phyloP scores from a whole-genome alignment of 2,888 invertebrate genomes.

The Cerastoderma edule region DNA sequence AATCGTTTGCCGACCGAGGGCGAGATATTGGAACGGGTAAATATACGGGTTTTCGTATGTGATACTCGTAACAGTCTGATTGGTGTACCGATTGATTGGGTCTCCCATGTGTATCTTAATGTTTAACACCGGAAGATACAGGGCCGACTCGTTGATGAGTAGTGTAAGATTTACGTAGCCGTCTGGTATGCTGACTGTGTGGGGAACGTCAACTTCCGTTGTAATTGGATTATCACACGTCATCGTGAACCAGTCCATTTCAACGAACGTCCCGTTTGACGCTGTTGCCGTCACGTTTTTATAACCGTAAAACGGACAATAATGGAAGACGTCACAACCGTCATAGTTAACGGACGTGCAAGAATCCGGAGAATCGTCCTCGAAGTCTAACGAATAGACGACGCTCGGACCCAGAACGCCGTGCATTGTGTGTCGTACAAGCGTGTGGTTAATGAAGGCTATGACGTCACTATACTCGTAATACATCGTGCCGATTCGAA shows the following conservation, averaged over 20 bases:
- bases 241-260: slow-evolving; percentile 47
- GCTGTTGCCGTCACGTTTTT: slow-evolving; percentile 36
- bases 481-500: slow-evolving; percentile 52
- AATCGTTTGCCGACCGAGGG: slow-evolving; percentile 54
- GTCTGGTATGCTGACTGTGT: slow-evolving; percentile 46
- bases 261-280: slow-evolving; percentile 50
- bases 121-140: slow-evolving; percentile 41
- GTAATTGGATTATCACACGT: slow-evolving; percentile 59
- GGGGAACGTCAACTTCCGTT: slow-evolving; percentile 32
- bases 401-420: slow-evolving; percentile 42
- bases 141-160: slow-evolving; percentile 29
- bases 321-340: slow-evolving; percentile 41
- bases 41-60: slow-evolving; percentile 46
- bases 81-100: slow-evolving; percentile 35
- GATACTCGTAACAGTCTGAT: slow-evolving; percentile 25
- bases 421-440: slow-evolving; percentile 45
- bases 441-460: slow-evolving; percentile 42
- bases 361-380: slow-evolving; percentile 28
- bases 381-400: slow-evolving; percentile 41
- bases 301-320: slow-evolving; percentile 50
- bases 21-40: slow-evolving; percentile 56
- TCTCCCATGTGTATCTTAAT: slow-evolving; percentile 55
- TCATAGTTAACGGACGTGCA: slow-evolving; percentile 26
- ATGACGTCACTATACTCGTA: slow-evolving; percentile 48
- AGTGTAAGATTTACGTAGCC: slow-evolving; percentile 38